Evolutionary conservation across 2,113 vertebrate genomes (phyloP), one percentile per base, ranked within the genome.

Genomic region (Zeus faber): DNA sequence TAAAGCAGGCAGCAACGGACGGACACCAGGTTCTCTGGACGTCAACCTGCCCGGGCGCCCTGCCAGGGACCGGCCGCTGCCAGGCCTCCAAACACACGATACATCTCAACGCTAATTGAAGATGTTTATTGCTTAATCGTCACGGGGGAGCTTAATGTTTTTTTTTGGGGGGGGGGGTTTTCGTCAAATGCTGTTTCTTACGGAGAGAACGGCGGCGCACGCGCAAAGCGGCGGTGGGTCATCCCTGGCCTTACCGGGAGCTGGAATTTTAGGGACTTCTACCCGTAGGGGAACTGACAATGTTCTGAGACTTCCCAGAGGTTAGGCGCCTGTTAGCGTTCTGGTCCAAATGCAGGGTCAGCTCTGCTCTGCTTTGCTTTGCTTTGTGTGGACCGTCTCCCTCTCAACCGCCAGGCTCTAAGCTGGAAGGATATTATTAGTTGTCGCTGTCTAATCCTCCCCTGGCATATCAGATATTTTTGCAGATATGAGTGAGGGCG

Each of bases 271-370:
- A 52, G 29, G 27, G 62, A 70, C 6, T 14, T 21, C 9, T 4
- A 14, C 33, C 13, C 33, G 13, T 10, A n/a, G n/a, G n/a, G n/a
- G n/a, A n/a, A n/a, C 29, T 81, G 75, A 81, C 75, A 82, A 65
- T 55, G 76, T 77, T 72, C 66, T 85, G 85, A 87, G 39, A 74
- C 68, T 76, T 76, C 46, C 79, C 81, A 81, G 82, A 79, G 66
- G 67, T 56, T 27, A 35, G 57, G 23, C 5, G 24, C 13, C 71
- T 82, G 81, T 80, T 77, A 67, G 73, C 73, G 74, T 80, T 80
- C 75, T 72, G 79, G 46, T 5, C 68, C 80, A 74, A 82, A 68
- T 70, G 70, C 77, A 66, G 54, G 60, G n/a, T n/a, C n/a, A n/a
- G n/a, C n/a, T n/a, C n/a, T n/a, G n/a, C n/a, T n/a, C n/a, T n/a